phyloP scores from a whole-genome alignment of 2,888 invertebrate species.

The Macropis europaea region DNA sequence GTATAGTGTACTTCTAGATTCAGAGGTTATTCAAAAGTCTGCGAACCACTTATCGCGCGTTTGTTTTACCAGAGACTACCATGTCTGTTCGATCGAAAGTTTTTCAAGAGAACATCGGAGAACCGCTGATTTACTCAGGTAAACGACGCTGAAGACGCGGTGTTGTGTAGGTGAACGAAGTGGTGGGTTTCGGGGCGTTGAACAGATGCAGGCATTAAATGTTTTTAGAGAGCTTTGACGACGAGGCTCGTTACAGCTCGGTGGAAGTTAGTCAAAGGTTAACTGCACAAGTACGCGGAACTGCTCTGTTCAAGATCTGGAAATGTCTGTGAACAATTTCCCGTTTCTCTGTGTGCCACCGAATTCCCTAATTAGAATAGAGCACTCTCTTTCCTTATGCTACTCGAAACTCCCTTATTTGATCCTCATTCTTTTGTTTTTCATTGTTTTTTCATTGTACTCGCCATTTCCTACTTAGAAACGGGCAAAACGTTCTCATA shows the following conservation, averaged over 20 bases:
- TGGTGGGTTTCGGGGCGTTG: not conserved
- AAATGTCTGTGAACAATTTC: conserved; percentile 5
- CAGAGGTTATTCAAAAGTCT: no score
- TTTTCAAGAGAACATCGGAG: not conserved
- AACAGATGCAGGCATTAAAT: not conserved
- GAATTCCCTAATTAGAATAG: conserved; percentile 19
- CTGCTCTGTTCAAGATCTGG: not conserved
- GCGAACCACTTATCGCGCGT: no score
- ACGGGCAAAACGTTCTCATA: no score
- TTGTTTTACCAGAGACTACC: no score
- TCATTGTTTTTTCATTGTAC: not conserved
- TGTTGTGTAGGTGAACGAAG: not conserved
- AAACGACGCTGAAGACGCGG: not conserved
- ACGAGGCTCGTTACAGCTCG: not conserved
- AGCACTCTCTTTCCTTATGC: not conserved
- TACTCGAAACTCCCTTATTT: conserved; percentile 1
- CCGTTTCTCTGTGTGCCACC: not conserved
- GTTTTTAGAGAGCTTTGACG: not conserved
- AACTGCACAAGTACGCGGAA: not conserved
- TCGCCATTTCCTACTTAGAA: no score
- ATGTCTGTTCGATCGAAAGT: no score
- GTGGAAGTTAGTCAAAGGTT: conserved; percentile 3
- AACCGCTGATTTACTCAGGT: not conserved
- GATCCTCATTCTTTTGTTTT: not conserved
- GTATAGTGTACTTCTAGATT: no score